Conservation (phyloP, 1,140 invertebrate genomes). For the Psix sp. region DNA sequence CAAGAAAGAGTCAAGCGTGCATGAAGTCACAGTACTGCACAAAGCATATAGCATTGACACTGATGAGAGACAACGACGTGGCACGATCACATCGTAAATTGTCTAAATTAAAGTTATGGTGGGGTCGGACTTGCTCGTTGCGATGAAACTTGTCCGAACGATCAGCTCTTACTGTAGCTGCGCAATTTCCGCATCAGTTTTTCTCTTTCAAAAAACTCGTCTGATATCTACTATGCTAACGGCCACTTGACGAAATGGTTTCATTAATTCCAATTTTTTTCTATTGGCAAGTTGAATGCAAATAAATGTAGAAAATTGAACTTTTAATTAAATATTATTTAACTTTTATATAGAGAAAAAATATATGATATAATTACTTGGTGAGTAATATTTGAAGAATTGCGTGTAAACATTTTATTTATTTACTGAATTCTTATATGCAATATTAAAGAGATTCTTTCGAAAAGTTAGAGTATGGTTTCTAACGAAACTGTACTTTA, state of each 20-base stretch:
- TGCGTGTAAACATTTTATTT: no score
- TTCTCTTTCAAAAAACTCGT: constrained; percentile 33
- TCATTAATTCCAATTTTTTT: constrained; percentile 20
- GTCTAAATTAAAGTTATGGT: constrained; percentile 70
- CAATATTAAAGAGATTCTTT: no score
- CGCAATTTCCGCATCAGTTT: constrained; percentile 49
- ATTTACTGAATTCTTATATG: no score
- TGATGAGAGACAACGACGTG: constrained; percentile 50
- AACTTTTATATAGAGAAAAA: no score
- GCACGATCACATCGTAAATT: constrained; percentile 68
- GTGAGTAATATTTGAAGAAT: no score
- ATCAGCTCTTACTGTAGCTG: constrained; percentile 39
- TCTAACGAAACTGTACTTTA: no score
- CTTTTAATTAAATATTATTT: no score
- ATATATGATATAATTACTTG: no score
- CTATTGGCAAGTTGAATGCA: no score
- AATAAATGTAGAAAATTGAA: no score
- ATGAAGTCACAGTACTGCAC: constrained; percentile 36
- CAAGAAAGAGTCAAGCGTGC: no score
- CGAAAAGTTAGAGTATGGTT: no score
- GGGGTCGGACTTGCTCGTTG: constrained; percentile 65
- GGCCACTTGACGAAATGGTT: constrained; percentile 15
- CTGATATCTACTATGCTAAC: constrained; percentile 13
- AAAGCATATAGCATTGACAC: constrained; percentile 38
- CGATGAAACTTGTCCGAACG: constrained; percentile 64